Evolutionary conservation across 1,140 invertebrate species (phyloP).

Genomic region (Cryptotermes secundus): DNA sequence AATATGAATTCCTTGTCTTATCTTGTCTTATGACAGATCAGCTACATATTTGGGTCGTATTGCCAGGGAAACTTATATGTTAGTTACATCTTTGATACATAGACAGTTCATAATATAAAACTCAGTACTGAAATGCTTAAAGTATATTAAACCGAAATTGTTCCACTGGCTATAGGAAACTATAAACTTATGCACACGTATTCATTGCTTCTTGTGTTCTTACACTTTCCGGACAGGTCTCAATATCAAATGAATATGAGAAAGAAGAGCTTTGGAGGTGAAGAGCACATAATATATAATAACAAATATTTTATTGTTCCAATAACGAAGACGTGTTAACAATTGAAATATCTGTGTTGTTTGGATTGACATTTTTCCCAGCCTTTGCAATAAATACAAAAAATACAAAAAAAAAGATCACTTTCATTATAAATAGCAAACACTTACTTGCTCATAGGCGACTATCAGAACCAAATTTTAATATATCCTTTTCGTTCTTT

Average conservation of each 20-base stretch:
- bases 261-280: background rate
- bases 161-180: too few relatives aligned
- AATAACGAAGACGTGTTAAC: background rate
- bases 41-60: too few relatives aligned
- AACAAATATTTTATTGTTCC: background rate
- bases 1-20: too few relatives aligned
- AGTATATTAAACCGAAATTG: too few relatives aligned
- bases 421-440: background rate
- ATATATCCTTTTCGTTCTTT: background rate
- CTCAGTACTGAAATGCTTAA: too few relatives aligned
- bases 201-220: too few relatives aligned
- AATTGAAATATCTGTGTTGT: background rate
- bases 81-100: too few relatives aligned
- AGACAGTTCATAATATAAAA: too few relatives aligned
- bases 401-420: background rate
- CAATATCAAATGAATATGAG: background rate
- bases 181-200: too few relatives aligned
- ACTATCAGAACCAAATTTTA: background rate
- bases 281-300: background rate
- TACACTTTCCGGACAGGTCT: too few relatives aligned
- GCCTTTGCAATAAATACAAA: background rate
- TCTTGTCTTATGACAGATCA: too few relatives aligned
- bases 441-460: background rate
- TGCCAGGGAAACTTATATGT: too few relatives aligned
- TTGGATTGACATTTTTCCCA: background rate